Percentiles rank a stretch among this genome's conserved stretches.
Conservation (phyloP, 1,140 invertebrate genomes). For the Platorchestia sp. region DNA sequence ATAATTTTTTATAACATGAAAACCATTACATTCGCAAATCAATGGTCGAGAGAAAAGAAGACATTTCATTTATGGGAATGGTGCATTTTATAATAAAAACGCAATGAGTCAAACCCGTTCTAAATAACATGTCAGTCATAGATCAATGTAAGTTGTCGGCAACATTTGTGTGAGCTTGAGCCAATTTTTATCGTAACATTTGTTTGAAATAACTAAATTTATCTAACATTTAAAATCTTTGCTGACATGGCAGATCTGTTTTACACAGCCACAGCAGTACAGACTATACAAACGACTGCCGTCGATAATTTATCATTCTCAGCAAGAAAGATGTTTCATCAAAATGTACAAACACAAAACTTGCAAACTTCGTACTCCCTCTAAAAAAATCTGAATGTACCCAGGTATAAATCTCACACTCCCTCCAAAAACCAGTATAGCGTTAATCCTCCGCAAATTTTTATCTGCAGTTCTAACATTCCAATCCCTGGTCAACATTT, state of each 20-base stretch:
- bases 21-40: no score
- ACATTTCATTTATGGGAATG: no score
- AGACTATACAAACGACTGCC: no score
- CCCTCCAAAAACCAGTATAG: not conserved
- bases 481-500: not conserved
- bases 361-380: not conserved
- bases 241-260: not conserved
- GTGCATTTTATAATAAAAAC: no score
- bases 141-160: not conserved
- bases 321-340: no score
- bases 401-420: not conserved
- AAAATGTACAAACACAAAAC: no score
- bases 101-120: no score
- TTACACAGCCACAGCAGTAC: not conserved
- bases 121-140: not conserved
- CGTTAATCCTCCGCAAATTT: not conserved
- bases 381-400: not conserved
- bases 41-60: no score
- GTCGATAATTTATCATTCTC: no score
- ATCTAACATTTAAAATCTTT: not conserved
- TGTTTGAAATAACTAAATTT: not conserved
- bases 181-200: not conserved
- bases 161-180: not conserved
- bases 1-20: no score
- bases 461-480: not conserved